Conservation (phyloP, 92 coral and sea anemone genomes). For the Epizoanthus scotinus region DNA sequence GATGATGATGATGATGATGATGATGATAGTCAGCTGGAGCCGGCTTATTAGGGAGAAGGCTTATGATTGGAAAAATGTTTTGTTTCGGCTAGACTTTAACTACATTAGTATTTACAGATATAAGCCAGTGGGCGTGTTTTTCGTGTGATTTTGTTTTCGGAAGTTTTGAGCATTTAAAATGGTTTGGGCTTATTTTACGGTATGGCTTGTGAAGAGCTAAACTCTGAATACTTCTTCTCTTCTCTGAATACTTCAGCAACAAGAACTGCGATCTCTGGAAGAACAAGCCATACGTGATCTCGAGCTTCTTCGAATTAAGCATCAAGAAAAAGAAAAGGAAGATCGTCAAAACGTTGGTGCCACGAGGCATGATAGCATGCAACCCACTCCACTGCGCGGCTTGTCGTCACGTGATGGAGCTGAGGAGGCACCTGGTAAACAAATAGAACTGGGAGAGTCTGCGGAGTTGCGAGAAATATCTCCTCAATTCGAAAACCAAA, state of each 20-base stretch:
- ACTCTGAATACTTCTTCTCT: too few relatives aligned
- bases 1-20: too few relatives aligned
- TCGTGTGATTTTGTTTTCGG: too few relatives aligned
- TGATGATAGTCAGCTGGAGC: too few relatives aligned
- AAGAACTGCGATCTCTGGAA: constrained; percentile 37
- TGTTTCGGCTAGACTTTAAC: too few relatives aligned
- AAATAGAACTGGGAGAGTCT: neutral
- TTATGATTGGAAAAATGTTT: too few relatives aligned
- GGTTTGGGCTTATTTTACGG: too few relatives aligned
- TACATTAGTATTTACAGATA: too few relatives aligned
- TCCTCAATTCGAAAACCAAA: neutral
- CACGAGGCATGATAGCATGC: neutral
- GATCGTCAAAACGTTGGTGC: neutral
- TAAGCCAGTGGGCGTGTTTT: too few relatives aligned
- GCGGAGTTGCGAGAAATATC: neutral
- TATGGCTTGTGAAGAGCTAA: too few relatives aligned
- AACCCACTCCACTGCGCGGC: neutral
- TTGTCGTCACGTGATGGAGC: neutral
- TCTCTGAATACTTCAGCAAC: constrained; percentile 7
- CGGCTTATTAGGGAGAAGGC: too few relatives aligned
- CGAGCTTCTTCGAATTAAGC: constrained; percentile 29
- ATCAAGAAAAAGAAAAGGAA: constrained; percentile 20
- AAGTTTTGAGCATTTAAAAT: too few relatives aligned
- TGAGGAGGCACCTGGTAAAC: neutral
- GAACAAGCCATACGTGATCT: constrained; percentile 33